Evolutionary conservation across 2,888 invertebrate genomes (phyloP), one percentile per base, ranked within the genome.

Genomic region (Xestia xanthographa): DNA sequence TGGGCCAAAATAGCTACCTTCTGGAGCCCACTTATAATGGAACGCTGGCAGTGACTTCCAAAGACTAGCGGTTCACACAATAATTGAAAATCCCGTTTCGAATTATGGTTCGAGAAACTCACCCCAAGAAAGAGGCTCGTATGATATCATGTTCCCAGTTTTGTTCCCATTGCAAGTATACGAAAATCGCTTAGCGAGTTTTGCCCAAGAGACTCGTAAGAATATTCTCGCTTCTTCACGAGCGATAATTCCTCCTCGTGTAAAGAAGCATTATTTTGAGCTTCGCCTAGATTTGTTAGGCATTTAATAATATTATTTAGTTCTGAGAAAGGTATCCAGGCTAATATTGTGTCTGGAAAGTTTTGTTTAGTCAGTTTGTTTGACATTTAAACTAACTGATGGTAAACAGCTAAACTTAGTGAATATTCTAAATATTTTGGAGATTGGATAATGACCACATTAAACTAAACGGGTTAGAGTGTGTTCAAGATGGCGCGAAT

Each of bases 281-380:
- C 38, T 29, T 2, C 43, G 20, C 53, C 50, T 34, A 73, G 66
- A 72, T 68, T 74, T 76, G 80, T 73, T 56, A n/a, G 50, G 17
- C 68, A 82, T 79, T 77, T 79, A 79, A 75, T 78, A 72, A 82
- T 77, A 84, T 79, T 80, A 82, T 70, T 45, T 71, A 66, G 48
- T 29, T 68, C 60, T 69, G 53, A 77, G 73, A 75, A 68, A 71
- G 69, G 62, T 69, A 78, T 26, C 75, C 29, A 50, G 5, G 67
- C 38, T 45, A 68, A 80, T 68, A 75, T 80, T 75, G 38, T 48
- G 45, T 4, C 60, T 50, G 6, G 26, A 72, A 82, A 81, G 66
- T 82, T 85, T 60, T 45, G 58, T 63, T 60, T 41, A 6, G 17
- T 48, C 20, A 20, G 14, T 48, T 38, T 38, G 48, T 65, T 45